Percentiles rank a stretch among this genome's conserved stretches.
phyloP scores from a whole-genome alignment of 2,113 vertebrate species.

The Raja brachyura region DNA sequence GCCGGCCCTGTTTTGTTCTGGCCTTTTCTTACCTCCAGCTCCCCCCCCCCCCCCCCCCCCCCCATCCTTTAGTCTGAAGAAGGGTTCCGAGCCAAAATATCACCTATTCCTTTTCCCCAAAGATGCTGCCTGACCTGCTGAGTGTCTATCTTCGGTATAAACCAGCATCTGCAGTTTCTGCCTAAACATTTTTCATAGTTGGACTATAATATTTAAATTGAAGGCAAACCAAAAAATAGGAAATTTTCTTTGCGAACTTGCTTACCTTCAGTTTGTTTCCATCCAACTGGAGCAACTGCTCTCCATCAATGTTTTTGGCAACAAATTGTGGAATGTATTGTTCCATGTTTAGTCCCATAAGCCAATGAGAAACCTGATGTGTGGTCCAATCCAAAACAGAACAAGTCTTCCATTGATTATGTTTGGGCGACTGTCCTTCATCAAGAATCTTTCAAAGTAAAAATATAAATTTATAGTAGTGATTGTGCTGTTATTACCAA shows the following conservation, averaged over 20 bases:
- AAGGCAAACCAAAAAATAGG: background rate
- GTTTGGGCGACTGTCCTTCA: conserved; percentile 72
- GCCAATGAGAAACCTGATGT: conserved; percentile 86
- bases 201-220: background rate
- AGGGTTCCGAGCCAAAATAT: too few species aligned
- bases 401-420: conserved; percentile 67
- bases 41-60: too few species aligned
- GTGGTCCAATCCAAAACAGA: conserved; percentile 79
- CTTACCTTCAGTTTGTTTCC: conserved; percentile 80
- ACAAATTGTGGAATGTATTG: conserved; percentile 84
- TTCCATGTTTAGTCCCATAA: conserved; percentile 79
- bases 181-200: background rate
- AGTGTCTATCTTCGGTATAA: too few species aligned
- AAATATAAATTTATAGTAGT: conserved; percentile 37
- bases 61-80: too few species aligned
- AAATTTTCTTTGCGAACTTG: background rate
- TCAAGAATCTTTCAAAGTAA: conserved; percentile 72
- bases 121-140: too few species aligned
- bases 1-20: too few species aligned
- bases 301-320: conserved; percentile 80
- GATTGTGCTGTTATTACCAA: background rate
- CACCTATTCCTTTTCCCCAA: too few species aligned
- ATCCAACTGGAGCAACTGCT: conserved; percentile 80
- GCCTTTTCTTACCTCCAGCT: too few species aligned
- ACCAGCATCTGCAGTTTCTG: too few species aligned